Percentiles rank a stretch among this genome's conserved stretches.
phyloP scores from a whole-genome alignment of 2,888 invertebrate genomes.

The Cantharis flavilabris region DNA sequence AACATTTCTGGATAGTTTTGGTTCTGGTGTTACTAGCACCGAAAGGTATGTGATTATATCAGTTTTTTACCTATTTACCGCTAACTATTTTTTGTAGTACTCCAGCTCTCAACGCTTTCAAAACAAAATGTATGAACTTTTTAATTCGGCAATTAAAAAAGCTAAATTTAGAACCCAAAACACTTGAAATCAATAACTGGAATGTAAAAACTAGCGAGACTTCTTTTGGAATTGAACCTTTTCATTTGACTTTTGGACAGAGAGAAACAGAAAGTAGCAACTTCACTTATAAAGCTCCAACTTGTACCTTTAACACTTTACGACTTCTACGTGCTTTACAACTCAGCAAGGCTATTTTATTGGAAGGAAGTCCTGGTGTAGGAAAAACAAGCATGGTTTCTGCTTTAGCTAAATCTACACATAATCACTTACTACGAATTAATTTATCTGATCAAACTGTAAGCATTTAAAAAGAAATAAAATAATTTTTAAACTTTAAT shows the following conservation, averaged over 20 bases:
- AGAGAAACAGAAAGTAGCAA: conserved; percentile 43
- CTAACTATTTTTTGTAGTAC: conserved; percentile 42
- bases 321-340: conserved; percentile 88
- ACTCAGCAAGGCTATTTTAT: conserved; percentile 86
- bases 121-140: conserved; percentile 60
- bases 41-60: conserved; percentile 59
- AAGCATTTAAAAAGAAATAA: background rate
- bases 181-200: conserved; percentile 25
- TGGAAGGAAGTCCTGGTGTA: conserved; percentile 98
- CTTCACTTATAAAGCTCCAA: conserved; percentile 79
- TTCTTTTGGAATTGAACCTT: conserved; percentile 78
- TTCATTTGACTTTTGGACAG: conserved; percentile 67
- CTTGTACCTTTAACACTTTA: conserved; percentile 79
- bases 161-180: conserved; percentile 17
- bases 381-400: conserved; percentile 96
- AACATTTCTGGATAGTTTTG: conserved; percentile 89
- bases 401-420: conserved; percentile 83
- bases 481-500: conserved; percentile 5
- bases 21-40: conserved; percentile 77
- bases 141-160: conserved; percentile 60
- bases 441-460: conserved; percentile 99
- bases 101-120: conserved; percentile 50
- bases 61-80: background rate
- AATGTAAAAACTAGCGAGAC: conserved; percentile 48
- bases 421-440: conserved; percentile 85